These are phyloP conservation scores for Ramphastos sulfuratus DNA, from an alignment of 2,113 vertebrate genomes.

Conservation along the genomic window DNA sequence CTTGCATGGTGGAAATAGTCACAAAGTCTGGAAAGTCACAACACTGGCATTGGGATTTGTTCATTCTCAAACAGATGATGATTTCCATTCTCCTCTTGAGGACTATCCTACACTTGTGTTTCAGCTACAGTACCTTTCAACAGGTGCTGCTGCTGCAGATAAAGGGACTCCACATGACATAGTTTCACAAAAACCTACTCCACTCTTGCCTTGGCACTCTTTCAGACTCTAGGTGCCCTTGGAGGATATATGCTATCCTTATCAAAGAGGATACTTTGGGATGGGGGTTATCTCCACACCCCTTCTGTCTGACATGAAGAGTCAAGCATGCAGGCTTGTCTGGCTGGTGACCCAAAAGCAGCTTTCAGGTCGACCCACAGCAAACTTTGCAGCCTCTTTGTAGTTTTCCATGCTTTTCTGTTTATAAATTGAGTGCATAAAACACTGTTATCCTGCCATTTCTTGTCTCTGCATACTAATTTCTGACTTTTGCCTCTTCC, in stretches of 20 bases:
- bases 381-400: not conserved
- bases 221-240: not conserved
- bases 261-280: not conserved
- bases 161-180: not conserved
- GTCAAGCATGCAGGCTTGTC: not conserved
- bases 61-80: not conserved
- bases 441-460: fast-evolving
- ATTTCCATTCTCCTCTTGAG: not conserved
- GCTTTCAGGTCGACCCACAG: not conserved
- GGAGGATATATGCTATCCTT: not conserved
- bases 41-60: not conserved
- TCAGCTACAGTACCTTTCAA: not conserved
- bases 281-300: not conserved
- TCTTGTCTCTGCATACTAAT: not conserved
- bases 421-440: not conserved
- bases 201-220: not conserved
- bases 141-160: not conserved
- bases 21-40: conserved; percentile 31
- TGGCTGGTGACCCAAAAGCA: not conserved
- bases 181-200: not conserved
- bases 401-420: not conserved
- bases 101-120: not conserved
- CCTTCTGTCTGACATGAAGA: not conserved
- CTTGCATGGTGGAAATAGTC: conserved; percentile 16
- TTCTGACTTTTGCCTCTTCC: not conserved